Evolutionary conservation across 1,140 invertebrate genomes (phyloP), one percentile per base, ranked within the genome.

Genomic region (Ephestia elutella): DNA sequence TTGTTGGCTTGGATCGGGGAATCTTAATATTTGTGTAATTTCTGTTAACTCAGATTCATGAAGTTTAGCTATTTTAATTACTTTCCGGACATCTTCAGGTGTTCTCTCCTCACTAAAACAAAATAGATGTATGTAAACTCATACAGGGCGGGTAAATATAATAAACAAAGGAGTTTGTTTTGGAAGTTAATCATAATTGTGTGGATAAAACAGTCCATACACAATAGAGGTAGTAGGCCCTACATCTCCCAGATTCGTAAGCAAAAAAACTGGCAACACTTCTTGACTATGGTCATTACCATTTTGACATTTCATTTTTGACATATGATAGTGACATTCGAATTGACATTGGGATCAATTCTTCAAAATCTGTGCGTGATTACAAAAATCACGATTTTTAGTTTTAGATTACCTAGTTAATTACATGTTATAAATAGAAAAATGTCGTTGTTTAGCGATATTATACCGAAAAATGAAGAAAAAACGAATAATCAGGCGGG

Each of bases 41-140:
- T 92, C 90, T 10, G 90, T 90, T 25, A 95, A 68, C 71, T 94
- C 92, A 0, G 90, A 88, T 73, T 92, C 90, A 51, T 92, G 90
- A 53, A 95, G 77, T 83, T 93, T 93, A 0, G 94, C 94, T 56
- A 92, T 90, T 69, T 91, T 90, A 18, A 95, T 91, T 53, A 92
- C 89, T 73, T 91, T 84, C 44, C 90, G 79, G 0, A 92, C 89
- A 73, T 93, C 90, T 57, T 92, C 87, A 15, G 91, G 64, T 9
- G 86, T 90, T 49, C 91, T 86, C 48, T 80, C 69, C 57, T 89
- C 89, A 0, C 90, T 91, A 62, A 28, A 73, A 84, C 32, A 44
- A 50, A 60, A 61, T 56, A 66, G 28, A 54, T 54, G 60, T 49
- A 58, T n/a, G n/a, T n/a, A n/a, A n/a, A 57, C 25, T 8, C 3